Evolutionary conservation across 1,140 invertebrate genomes (phyloP).

Genomic region (Venturia canescens): DNA sequence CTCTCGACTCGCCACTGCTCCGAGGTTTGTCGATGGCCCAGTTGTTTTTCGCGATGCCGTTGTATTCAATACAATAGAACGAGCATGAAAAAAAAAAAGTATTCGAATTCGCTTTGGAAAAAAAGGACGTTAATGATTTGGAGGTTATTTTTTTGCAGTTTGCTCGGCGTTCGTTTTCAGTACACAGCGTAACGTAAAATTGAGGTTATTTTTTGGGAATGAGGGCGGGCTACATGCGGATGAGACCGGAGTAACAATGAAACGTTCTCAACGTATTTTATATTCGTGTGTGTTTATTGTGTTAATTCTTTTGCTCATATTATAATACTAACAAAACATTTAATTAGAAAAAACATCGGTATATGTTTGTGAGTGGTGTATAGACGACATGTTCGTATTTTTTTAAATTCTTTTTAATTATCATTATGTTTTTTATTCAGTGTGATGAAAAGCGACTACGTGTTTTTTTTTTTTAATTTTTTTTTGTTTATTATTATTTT

Average conservation of each 20-base stretch:
- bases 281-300: conserved; percentile 69
- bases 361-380: conserved; percentile 58
- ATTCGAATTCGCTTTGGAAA: no score
- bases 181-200: no score
- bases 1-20: no score
- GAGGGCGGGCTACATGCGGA: not conserved
- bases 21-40: no score
- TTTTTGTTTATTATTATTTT: conserved; percentile 57
- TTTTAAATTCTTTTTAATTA: not conserved
- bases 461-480: conserved; percentile 24
- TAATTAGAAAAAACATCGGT: conserved; percentile 70
- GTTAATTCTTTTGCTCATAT: conserved; percentile 64
- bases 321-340: conserved; percentile 74
- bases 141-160: no score
- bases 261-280: conserved; percentile 42
- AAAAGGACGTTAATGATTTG: no score
- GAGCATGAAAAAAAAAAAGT: no score
- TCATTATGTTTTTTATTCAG: conserved; percentile 32
- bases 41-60: no score
- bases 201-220: no score
- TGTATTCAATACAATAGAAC: no score
- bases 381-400: conserved; percentile 32
- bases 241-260: not conserved
- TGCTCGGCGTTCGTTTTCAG: no score
- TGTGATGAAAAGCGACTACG: conserved; percentile 43